These are phyloP conservation scores for Phoebastria nigripes DNA, from an alignment of 2,797 vertebrate genomes.

Conservation along the genomic window DNA sequence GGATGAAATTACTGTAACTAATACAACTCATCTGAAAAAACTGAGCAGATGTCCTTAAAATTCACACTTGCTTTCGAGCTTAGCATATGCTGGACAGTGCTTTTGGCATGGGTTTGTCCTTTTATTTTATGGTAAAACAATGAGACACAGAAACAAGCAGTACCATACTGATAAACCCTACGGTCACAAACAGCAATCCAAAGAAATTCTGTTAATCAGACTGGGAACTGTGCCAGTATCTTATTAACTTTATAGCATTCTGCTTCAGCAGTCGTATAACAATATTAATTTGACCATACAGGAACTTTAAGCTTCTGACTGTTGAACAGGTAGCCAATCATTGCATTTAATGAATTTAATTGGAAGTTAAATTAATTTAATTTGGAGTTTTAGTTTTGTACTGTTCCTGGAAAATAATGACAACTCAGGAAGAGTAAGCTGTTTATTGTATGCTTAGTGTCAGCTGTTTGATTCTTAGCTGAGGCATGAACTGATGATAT, in stretches of 20 bases:
- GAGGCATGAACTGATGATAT: background rate
- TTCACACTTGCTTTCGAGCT: background rate
- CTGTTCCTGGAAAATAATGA: background rate
- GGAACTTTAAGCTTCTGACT: background rate
- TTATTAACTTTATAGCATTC: background rate
- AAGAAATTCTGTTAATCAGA: background rate
- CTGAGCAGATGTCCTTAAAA: background rate
- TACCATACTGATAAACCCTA: background rate
- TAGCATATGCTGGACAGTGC: background rate
- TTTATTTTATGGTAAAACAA: background rate
- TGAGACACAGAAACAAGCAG: background rate
- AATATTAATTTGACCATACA: background rate
- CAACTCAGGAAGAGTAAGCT: background rate
- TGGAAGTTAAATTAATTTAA: background rate
- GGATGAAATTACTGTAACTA: background rate
- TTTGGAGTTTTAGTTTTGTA: background rate
- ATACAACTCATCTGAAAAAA: background rate
- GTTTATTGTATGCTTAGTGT: background rate
- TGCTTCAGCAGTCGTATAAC: background rate
- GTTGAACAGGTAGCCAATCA: background rate
- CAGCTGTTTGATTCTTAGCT: background rate
- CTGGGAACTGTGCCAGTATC: background rate
- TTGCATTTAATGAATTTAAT: background rate
- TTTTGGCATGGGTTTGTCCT: background rate
- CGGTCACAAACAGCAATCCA: background rate